Conservation (phyloP, 1,140 invertebrate genomes). For the Helicoverpa zea region DNA sequence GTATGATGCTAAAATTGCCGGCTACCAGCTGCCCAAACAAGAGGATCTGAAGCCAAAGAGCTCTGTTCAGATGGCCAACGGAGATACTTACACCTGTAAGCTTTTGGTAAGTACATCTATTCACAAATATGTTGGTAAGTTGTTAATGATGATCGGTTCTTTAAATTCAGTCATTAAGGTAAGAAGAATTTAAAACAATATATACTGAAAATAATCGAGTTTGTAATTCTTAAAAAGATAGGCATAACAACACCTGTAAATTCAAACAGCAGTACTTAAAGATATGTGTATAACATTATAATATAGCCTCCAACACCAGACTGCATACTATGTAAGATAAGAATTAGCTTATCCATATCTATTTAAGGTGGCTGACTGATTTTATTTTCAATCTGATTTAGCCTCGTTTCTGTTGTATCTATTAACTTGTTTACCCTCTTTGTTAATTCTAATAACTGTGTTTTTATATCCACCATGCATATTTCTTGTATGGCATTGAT, state of each 20-base stretch:
- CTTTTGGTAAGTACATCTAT: conserved; percentile 87
- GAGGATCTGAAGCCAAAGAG: conserved; percentile 52
- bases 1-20: conserved; percentile 76
- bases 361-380: conserved; percentile 66
- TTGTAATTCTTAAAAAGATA: conserved; percentile 1
- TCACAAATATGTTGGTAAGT: no score
- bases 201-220: background rate
- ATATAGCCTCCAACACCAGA: background rate
- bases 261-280: background rate
- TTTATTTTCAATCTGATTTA: conserved; percentile 75
- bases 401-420: conserved; percentile 73
- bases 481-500: conserved; percentile 82
- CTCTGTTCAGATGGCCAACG: conserved; percentile 87
- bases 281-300: background rate
- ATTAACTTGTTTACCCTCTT: conserved; percentile 79
- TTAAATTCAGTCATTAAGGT: background rate
- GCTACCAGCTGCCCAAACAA: conserved; percentile 66
- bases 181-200: background rate
- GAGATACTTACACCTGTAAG: conserved; percentile 87
- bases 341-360: background rate
- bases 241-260: background rate
- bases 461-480: conserved; percentile 82
- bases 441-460: conserved; percentile 74
- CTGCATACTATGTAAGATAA: background rate
- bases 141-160: no score